Base-by-base conservation (phyloP, 2,113 vertebrate species). In the Cavia porcellus region DNA sequence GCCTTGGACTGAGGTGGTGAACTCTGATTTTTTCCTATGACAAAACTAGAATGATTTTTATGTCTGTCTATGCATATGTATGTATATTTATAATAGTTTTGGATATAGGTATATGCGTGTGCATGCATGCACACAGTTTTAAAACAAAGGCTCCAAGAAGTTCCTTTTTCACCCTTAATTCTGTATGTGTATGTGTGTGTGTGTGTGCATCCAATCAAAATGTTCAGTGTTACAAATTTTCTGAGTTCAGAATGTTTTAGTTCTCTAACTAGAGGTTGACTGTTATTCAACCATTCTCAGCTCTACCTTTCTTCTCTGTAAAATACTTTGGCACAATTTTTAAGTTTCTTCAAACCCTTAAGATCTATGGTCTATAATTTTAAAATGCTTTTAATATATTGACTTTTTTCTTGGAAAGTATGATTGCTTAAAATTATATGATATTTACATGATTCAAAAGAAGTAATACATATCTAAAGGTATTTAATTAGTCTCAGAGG, bases 1-100 rank as follows among this genome's bases (percentile, higher is more conserved):
- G 74, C 83, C 86, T 96, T 92, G 88, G 92, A 82, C 81, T 86
- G 35, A 81, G 70, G 82, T 95, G 57, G 45, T 68, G 57, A 97
- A 82, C 83, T 83, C 20, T 77, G 83, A 47, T 64, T 70, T 87
- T 87, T 62, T 79, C 55, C 45, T 81, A 11, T 85, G 59, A 91
- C 93, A 86, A 94, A 88, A 90, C 7, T 35, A 68, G 96, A 94
- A 95, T 88, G 59, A 74, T 86, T 89, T 97, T 77, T 7, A 66
- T 45, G 86, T 79, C 42, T 81, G 10, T 82, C 52, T 57, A 42
- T 81, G 0, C 14, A 14, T 3, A 3, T 17, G 7, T 30, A 25
- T 47, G 32, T 45, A 30, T 59, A 14, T 7, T 3, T 22, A 22
- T 72, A 20, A 4, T 50, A 35, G 42, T 5, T 66, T 66, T 72